Percentiles rank a stretch among this genome's conserved stretches.
phyloP scores from a whole-genome alignment of 2,113 vertebrate genomes.

The Ondatra zibethicus region DNA sequence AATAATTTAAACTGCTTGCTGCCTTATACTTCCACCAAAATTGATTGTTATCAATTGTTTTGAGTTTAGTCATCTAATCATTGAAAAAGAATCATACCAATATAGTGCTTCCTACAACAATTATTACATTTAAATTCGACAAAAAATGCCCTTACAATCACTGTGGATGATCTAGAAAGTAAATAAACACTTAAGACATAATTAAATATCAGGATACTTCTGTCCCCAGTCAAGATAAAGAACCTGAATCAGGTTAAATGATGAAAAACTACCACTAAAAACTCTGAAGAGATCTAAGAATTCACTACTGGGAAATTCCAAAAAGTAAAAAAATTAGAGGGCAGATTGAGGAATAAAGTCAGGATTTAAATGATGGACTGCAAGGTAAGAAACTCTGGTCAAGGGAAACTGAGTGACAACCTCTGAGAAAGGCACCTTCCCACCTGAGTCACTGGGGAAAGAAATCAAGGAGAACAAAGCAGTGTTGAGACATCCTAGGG shows the following conservation, averaged over 20 bases:
- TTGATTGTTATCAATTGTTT: background rate
- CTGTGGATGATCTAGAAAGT: slow-evolving; percentile 43
- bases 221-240: background rate
- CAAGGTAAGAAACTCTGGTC: background rate
- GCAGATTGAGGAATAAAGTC: background rate
- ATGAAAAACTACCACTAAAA: background rate
- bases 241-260: background rate
- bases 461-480: background rate
- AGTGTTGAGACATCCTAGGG: background rate
- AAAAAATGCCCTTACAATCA: background rate
- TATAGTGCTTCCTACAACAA: background rate
- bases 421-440: background rate
- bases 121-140: background rate
- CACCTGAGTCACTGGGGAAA: background rate
- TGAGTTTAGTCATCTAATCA: background rate
- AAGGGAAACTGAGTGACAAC: background rate
- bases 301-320: background rate
- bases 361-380: slow-evolving; percentile 13
- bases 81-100: background rate
- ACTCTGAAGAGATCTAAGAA: background rate
- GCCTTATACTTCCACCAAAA: background rate
- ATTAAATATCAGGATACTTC: slow-evolving; percentile 2
- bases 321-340: slow-evolving; percentile 24
- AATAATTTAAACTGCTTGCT: background rate
- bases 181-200: slow-evolving; percentile 17